These are phyloP conservation scores for Podiceps cristatus DNA, from an alignment of 2,113 vertebrate genomes.

Conservation along the genomic window DNA sequence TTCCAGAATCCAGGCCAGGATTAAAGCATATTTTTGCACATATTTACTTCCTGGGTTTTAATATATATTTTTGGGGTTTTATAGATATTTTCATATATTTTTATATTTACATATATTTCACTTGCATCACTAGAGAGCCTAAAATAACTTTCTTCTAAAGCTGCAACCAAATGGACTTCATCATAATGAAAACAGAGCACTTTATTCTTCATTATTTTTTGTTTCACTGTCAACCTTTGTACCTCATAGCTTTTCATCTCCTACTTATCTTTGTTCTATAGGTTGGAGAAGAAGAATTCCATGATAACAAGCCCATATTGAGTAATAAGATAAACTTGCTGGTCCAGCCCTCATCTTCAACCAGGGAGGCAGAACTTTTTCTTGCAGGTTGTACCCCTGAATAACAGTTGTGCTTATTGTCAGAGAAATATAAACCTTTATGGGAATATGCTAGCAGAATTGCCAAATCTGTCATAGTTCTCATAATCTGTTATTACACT, in stretches of 20 bases:
- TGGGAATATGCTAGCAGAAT: background rate
- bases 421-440: background rate
- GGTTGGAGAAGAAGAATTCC: background rate
- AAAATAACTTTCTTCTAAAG: background rate
- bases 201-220: background rate
- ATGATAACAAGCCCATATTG: background rate
- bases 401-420: background rate
- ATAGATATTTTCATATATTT: background rate
- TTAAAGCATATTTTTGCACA: background rate
- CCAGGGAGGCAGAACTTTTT: background rate
- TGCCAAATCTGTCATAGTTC: background rate
- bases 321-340: background rate
- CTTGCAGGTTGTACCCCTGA: background rate
- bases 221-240: background rate
- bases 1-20: background rate
- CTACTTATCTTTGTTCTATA: background rate
- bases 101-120: background rate
- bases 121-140: background rate
- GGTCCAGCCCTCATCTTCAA: background rate
- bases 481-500: background rate
- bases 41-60: background rate
- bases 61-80: background rate
- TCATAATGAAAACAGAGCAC: background rate
- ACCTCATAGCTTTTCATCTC: background rate
- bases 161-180: background rate